A percentile compares a stretch with the other conserved stretches of the same genome.
Evolutionary conservation across 2,797 vertebrate species (phyloP).

Genomic region (Molossus alvarezi): DNA sequence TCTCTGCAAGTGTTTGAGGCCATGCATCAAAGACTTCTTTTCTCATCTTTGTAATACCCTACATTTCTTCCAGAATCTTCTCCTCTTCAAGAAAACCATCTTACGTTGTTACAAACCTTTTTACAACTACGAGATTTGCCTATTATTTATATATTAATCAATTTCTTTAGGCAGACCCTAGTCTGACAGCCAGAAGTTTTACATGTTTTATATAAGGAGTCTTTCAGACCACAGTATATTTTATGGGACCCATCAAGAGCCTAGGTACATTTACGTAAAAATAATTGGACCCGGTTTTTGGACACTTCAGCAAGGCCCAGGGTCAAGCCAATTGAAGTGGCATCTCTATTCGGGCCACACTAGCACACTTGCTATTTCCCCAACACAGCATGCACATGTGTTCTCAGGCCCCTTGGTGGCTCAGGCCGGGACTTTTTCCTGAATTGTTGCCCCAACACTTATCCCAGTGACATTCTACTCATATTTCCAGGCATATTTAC

Average conservation of each 20-base stretch:
- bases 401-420: neutral
- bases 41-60: neutral
- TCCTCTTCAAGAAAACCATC: neutral
- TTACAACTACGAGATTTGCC: neutral
- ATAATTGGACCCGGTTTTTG: neutral
- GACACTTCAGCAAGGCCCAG: neutral
- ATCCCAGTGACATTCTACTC: neutral
- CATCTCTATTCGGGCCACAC: neutral
- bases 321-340: neutral
- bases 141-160: neutral
- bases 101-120: neutral
- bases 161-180: neutral
- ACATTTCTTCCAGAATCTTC: neutral
- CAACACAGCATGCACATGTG: rapidly evolving
- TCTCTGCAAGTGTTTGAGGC: neutral
- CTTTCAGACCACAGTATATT: neutral
- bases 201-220: neutral
- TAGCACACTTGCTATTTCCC: neutral
- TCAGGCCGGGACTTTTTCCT: neutral
- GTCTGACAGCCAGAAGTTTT: neutral
- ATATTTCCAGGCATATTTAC: neutral
- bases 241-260: neutral
- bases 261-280: neutral
- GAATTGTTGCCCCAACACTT: neutral
- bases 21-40: neutral